These are phyloP conservation scores for Entomobrya multifasciata DNA, from an alignment of 2,888 invertebrate species.

Conservation along the genomic window DNA sequence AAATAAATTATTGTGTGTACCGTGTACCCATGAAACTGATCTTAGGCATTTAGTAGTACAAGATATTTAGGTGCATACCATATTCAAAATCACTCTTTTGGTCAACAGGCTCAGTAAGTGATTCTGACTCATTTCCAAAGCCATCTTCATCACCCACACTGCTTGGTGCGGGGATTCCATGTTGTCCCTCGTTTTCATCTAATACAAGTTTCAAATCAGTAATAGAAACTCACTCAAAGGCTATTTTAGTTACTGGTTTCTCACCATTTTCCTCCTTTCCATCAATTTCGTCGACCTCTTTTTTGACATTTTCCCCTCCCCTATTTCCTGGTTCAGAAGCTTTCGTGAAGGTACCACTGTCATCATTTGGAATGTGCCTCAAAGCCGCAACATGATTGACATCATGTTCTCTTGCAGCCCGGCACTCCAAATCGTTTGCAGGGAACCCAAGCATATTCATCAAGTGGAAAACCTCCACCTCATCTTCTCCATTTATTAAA, in stretches of 20 bases:
- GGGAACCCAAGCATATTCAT: constrained; percentile 58
- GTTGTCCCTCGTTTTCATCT: too few species aligned
- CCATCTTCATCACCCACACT: neutral
- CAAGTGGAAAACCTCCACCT: neutral
- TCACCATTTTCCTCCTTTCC: too few species aligned
- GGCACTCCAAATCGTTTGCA: neutral
- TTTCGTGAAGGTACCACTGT: neutral
- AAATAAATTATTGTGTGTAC: too few species aligned
- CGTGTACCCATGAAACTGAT: too few species aligned
- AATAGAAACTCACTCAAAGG: too few species aligned
- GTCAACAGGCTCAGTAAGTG: too few species aligned
- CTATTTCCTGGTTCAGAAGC: neutral
- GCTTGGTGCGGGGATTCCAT: neutral
- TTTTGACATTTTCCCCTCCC: neutral
- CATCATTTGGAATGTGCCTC: constrained; percentile 2
- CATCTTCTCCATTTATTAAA: constrained; percentile 32
- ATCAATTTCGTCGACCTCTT: neutral
- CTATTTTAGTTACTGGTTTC: too few species aligned
- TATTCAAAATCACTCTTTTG: too few species aligned
- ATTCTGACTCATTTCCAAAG: neutral
- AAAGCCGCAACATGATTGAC: neutral
- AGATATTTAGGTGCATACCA: too few species aligned
- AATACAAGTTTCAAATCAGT: too few species aligned
- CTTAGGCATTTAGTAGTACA: neutral
- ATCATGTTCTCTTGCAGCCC: constrained; percentile 15